phyloP scores from a whole-genome alignment of 1,140 invertebrate species.

The Diorhabda elongata region DNA sequence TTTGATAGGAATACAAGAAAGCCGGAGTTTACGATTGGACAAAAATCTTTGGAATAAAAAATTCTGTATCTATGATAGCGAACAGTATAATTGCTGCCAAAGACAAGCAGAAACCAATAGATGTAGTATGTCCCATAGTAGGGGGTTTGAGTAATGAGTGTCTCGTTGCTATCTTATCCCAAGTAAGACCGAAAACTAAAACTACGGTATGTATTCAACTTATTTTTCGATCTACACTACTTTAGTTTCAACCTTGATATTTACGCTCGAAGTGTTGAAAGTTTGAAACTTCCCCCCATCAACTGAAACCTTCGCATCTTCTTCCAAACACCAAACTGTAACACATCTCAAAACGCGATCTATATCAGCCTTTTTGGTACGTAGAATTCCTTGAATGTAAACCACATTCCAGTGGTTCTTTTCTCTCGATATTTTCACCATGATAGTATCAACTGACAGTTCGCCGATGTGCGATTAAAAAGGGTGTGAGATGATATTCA shows the following conservation, averaged over 20 bases:
- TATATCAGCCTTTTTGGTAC: no score
- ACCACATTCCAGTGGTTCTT: no score
- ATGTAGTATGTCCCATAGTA: constrained; percentile 35
- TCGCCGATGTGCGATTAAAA: no score
- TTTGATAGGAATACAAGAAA: constrained; percentile 39
- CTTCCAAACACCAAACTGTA: no score
- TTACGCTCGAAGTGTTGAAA: no score
- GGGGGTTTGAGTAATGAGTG: constrained; percentile 34
- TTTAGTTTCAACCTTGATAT: not conserved
- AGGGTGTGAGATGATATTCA: no score
- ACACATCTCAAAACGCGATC: no score
- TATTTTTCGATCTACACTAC: not conserved
- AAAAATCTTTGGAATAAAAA: constrained; percentile 42
- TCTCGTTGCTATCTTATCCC: constrained; percentile 35
- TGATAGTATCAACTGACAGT: no score
- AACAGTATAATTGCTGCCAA: constrained; percentile 32
- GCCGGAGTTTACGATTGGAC: constrained; percentile 36
- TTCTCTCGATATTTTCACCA: no score
- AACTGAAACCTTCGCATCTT: not conserved
- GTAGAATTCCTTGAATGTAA: no score
- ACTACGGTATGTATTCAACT: not conserved
- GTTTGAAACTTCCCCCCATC: no score
- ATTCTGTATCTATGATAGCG: constrained; percentile 33
- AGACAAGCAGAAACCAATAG: constrained; percentile 25
- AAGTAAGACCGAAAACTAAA: constrained; percentile 26